Base-by-base conservation (phyloP, 2,113 vertebrate species). In the Anguilla japonica region DNA sequence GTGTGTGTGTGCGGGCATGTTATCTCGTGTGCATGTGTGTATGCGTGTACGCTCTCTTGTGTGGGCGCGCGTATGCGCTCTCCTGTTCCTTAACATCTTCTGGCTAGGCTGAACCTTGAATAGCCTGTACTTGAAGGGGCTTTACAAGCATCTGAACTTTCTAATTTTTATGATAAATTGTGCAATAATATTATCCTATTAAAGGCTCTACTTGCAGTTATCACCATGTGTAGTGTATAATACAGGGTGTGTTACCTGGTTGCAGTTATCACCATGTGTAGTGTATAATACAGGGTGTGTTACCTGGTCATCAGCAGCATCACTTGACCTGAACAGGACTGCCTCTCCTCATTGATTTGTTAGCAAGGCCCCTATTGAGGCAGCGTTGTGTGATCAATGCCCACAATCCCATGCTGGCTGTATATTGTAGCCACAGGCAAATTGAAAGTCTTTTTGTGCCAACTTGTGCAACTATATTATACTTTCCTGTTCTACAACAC, bases 401-500 rank as follows among this genome's bases (percentile, higher is more conserved):
- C 41, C 2, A 5, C 22, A n/a, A 8, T 79, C 80, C 39, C 22
- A 29, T 40, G 39, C 34, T 50, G 50, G 26, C 46, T n/a, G 50
- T 53, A 82, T 16, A 53, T 29, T 53, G 26, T 82, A 82, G 78
- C 53, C 57, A 39, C 41, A 8, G 41, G 85, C 56, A 81, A 43
- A 86, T 67, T 40, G 79, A 86, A 86, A 86, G 85, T 86, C 85
- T 79, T 67, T 4, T 67, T 82, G 40, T 67, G 79, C 29, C 79
- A 16, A 81, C 5, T 86, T 86, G 41, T 67, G 56, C 60, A 86
- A 86, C 57, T 67, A 79, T 18, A 67, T 40, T 82, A 63, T 67
- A 53, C 56, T 43, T 63, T 81, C 15, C 46, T 86, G 79, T 75
- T 63, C 40, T 26, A 85, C 84, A 79, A 40, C 79, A 46, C 78